Evolutionary conservation across 2,888 invertebrate species (phyloP).

Genomic region (Amphipoea oculea): DNA sequence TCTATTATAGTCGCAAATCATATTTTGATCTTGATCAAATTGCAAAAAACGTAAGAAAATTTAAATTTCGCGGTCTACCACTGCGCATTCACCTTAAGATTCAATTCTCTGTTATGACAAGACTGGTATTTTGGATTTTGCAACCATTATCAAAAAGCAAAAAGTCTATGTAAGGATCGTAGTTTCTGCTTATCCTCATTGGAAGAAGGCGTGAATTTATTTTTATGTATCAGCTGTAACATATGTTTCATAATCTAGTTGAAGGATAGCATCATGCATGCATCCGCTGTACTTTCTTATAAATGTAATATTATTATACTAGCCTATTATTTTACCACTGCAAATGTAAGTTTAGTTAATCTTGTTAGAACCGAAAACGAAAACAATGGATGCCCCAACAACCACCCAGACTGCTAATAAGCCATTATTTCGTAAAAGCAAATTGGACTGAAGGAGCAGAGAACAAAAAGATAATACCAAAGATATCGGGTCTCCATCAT

Average conservation of each 20-base stretch:
- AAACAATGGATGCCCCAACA: neutral
- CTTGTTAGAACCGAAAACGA: neutral
- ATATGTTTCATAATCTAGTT: neutral
- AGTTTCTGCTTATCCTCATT: too few species aligned
- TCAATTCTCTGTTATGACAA: neutral
- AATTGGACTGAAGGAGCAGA: slow-evolving; percentile 18
- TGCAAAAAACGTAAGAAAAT: too few species aligned
- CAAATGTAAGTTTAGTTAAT: neutral
- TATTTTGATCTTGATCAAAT: too few species aligned
- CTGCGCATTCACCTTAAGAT: too few species aligned
- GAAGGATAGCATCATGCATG: neutral
- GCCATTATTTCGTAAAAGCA: slow-evolving; percentile 22
- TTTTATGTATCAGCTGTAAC: neutral
- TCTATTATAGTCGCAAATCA: too few species aligned
- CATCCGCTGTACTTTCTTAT: neutral
- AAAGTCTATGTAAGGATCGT: too few species aligned
- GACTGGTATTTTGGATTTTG: neutral
- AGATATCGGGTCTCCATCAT: slow-evolving; percentile 43
- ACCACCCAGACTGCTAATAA: slow-evolving; percentile 9
- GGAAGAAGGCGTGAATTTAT: too few species aligned
- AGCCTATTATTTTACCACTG: neutral
- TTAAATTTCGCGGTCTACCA: too few species aligned
- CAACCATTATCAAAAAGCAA: neutral
- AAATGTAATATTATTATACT: neutral
- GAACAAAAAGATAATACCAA: slow-evolving; percentile 39